A percentile compares a stretch with the other conserved stretches of the same genome.
Evolutionary conservation across 2,888 invertebrate species (phyloP).

Genomic region (Halictus ligatus): DNA sequence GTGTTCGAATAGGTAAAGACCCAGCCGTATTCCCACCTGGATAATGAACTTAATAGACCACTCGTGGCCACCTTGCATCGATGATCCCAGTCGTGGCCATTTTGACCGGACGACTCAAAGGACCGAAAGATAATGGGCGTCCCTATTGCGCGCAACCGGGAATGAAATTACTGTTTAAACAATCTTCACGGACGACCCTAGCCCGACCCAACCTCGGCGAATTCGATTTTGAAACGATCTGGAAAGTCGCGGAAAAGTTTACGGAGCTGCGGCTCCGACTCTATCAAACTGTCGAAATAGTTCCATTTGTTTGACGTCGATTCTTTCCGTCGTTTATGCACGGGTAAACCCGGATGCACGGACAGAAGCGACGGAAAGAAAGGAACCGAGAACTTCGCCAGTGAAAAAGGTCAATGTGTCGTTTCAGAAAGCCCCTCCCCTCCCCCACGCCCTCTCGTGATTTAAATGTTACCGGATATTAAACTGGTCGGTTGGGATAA

Average conservation of each 20-base stretch:
- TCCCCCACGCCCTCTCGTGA: not conserved
- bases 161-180: not conserved
- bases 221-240: conserved; percentile 1
- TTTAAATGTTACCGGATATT: conserved; percentile 64
- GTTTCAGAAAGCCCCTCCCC: conserved; percentile 31
- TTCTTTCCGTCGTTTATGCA: conserved; percentile 15
- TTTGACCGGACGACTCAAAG: not conserved
- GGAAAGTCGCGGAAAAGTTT: not conserved
- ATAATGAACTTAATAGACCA: conserved; percentile 11
- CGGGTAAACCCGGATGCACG: conserved; percentile 2
- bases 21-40: not conserved
- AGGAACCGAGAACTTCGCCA: not conserved
- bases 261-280: conserved; percentile 10
- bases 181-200: not conserved
- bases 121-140: not conserved
- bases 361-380: not conserved
- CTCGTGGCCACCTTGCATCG: conserved; percentile 13
- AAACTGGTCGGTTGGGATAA: conserved; percentile 48
- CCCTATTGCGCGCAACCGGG: not conserved
- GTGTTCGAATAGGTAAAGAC: not conserved
- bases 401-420: conserved; percentile 54
- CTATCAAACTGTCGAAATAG: conserved; percentile 28
- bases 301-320: conserved; percentile 7
- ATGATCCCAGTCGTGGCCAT: not conserved
- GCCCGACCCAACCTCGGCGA: not conserved